phyloP scores from a whole-genome alignment of 2,888 invertebrate genomes.

The Cyaniris semiargus region DNA sequence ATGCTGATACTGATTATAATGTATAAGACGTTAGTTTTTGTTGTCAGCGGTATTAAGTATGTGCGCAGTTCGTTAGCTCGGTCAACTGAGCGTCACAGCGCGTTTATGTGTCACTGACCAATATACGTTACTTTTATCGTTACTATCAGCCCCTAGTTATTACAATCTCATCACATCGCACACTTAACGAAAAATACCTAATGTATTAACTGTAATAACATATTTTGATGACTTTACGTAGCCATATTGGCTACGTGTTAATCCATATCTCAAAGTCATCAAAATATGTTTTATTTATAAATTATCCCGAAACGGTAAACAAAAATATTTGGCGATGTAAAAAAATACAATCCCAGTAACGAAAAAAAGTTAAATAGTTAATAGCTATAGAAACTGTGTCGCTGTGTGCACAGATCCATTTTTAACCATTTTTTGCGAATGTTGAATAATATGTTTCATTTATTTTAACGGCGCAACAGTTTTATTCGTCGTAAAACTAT shows the following conservation, averaged over 20 bases:
- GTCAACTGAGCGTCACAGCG: background rate
- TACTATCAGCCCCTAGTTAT: background rate
- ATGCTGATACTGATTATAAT: background rate
- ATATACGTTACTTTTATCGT: background rate
- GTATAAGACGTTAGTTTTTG: background rate
- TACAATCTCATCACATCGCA: too few species aligned
- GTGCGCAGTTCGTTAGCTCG: background rate
- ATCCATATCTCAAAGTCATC: too few species aligned
- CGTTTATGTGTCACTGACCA: background rate
- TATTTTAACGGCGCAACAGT: background rate
- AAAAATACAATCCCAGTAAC: too few species aligned
- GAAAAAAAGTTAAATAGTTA: background rate
- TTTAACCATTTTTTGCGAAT: background rate
- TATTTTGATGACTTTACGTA: too few species aligned
- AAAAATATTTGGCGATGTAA: too few species aligned
- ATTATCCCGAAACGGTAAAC: too few species aligned
- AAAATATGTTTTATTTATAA: too few species aligned
- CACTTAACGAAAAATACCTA: too few species aligned
- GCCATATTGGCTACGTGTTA: too few species aligned
- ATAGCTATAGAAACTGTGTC: background rate
- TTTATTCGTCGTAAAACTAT: background rate
- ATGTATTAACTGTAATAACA: too few species aligned
- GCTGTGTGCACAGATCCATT: background rate
- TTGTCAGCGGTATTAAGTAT: background rate
- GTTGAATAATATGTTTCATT: constrained; percentile 10